Evolutionary conservation across 2,888 invertebrate species (phyloP), one percentile per base, ranked within the genome.

Genomic region (Parnassius mnemosyne): DNA sequence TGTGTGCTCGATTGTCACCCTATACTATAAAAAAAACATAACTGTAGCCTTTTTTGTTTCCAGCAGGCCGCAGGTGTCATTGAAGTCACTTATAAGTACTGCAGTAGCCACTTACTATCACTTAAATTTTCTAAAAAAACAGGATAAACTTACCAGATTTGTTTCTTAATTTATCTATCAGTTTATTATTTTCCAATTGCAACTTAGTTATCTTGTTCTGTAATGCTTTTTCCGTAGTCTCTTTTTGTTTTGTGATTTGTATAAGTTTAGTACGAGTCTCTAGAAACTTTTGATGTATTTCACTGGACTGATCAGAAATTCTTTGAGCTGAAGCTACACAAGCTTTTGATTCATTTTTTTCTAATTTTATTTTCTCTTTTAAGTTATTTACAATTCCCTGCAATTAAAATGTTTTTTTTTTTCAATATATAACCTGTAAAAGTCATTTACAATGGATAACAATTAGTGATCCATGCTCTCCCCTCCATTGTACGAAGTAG

Each of bases 251-350:
- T 11, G 79, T 78, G 3, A 85, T 54, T 68, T 83, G 83, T 13
- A 74, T 68, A 20, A 90, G 70, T 70, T 87, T 87, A 12, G 80
- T 75, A 41, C 77, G 79, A 10, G 83, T 77, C 44, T 83, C 83
- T 25, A 79, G 71, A 49, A 87, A 69, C 64, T 81, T 81, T 57
- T 83, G 80, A 49, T 81, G 69, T 61, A 89, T 70, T 13, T 78
- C 80, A 68, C 86, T 83, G n/a, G 87, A 87, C 52, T 80, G 84
- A 62, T 89, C 89, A 0, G 89, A 80, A 50, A 88, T 80, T 64
- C 85, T 81, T 67, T 87, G 89, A 1, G 88, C 89, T 53, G 89
- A 83, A 44, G 87, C 87, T 43, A 90, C 81, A 77, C 90, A 91
- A 12, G 89, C 85, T 68, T 78, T 84, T 2, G 89, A 78, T 72